Evolutionary conservation across 2,797 vertebrate genomes (phyloP), one percentile per base, ranked within the genome.

Genomic region (Enteromius viviparus): DNA sequence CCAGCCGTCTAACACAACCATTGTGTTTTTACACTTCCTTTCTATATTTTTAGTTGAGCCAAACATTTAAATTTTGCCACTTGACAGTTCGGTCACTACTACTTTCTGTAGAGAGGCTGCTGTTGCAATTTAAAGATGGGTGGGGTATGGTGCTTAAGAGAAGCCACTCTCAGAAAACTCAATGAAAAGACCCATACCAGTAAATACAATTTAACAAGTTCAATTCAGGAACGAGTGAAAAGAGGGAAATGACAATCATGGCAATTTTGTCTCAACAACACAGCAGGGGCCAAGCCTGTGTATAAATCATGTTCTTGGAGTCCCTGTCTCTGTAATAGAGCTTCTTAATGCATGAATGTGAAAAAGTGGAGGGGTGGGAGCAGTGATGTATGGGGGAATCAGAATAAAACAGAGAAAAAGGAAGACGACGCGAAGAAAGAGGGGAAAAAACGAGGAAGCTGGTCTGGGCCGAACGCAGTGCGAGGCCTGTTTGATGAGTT

Each of bases 401-500:
- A 17, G 65, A 76, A 82, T 45, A 76, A 75, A 82, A 82, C n/a
- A 2, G 55, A 53, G 80, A 2, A 65, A 74, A 47, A 23, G 34
- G 47, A n/a, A 60, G 66, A 53, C 74, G 51, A 64, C 37, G 69
- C 17, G 4, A 34, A n/a, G 47, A 32, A 69, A 37, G 29, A 29
- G 14, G 21, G 14, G 21, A 11, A 76, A 37, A 65, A 83, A 19
- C 2, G 55, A 45, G 55, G 45, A 78, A 78, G 70, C 82, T 37
- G 55, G 66, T 47, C 62, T 72, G 66, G 55, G 72, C 70, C 12
- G 78, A 83, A 77, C 64, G 70, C 70, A 64, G 76, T 58, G 84
- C 74, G 76, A 70, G 51, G 49, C 51, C 68, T 80, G 37, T 87
- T 85, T 80, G 87, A 92, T 90, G 89, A 91, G 90, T 91, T 94